A percentile compares a stretch with the other conserved stretches of the same genome.
Evolutionary conservation across 2,888 invertebrate genomes (phyloP).

Genomic region (Cynaeus angustus): DNA sequence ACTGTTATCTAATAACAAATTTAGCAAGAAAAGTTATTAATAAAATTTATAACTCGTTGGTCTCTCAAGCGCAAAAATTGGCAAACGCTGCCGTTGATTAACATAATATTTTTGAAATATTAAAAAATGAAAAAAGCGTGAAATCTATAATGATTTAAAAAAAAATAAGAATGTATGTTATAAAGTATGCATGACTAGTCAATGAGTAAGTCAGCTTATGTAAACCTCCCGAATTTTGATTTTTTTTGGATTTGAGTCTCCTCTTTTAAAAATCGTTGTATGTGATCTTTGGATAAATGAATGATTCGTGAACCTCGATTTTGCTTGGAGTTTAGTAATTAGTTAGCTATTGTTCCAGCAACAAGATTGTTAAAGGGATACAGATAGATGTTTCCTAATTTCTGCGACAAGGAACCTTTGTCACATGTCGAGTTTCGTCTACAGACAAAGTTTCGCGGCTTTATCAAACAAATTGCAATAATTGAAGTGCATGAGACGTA

Average conservation of each 20-base stretch:
- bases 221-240: background rate
- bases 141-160: too few relatives aligned
- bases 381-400: constrained; percentile 32
- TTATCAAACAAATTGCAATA: constrained; percentile 26
- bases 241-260: background rate
- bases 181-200: too few relatives aligned
- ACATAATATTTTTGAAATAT: too few relatives aligned
- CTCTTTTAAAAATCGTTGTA: background rate
- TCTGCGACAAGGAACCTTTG: constrained; percentile 32
- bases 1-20: too few relatives aligned
- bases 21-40: too few relatives aligned
- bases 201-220: too few relatives aligned
- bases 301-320: constrained; percentile 14
- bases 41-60: too few relatives aligned
- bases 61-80: too few relatives aligned
- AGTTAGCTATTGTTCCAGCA: constrained; percentile 29
- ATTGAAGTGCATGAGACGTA: constrained; percentile 22
- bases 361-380: constrained; percentile 35
- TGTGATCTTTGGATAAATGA: constrained; percentile 6
- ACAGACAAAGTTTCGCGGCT: background rate
- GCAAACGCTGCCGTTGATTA: too few relatives aligned
- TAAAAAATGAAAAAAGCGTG: too few relatives aligned
- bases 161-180: too few relatives aligned
- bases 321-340: constrained; percentile 27
- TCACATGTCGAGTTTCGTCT: constrained; percentile 34